Percentiles rank a stretch among this genome's conserved stretches.
Conservation (phyloP, 1,140 invertebrate genomes). For the Linepithema humile region DNA sequence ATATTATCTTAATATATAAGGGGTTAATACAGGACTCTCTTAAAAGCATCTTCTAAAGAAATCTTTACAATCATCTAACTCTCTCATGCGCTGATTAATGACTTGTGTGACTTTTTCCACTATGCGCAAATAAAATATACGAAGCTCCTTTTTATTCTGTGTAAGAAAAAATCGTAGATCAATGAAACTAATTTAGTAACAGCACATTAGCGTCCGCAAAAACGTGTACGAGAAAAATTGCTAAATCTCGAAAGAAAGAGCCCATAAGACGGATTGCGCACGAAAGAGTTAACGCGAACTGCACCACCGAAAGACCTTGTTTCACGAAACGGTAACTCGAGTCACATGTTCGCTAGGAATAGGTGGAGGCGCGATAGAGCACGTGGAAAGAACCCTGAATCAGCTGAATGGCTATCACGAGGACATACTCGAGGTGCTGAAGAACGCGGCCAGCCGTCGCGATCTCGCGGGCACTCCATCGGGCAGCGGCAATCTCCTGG, state of each 20-base stretch:
- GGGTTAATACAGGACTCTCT: constrained; percentile 32
- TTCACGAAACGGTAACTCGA: constrained; percentile 29
- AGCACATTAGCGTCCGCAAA: neutral
- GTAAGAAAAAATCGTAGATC: neutral
- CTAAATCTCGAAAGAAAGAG: neutral
- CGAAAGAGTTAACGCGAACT: constrained; percentile 24
- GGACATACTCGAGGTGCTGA: constrained; percentile 94
- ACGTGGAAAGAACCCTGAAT: constrained; percentile 93
- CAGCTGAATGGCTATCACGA: constrained; percentile 96
- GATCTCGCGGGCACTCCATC: constrained; percentile 86
- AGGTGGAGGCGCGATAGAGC: constrained; percentile 87
- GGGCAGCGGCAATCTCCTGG: constrained; percentile 86
- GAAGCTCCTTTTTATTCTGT: neutral
- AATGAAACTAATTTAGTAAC: neutral
- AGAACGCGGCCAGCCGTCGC: constrained; percentile 91
- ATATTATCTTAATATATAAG: constrained; percentile 37
- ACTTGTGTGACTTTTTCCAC: neutral
- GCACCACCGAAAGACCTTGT: neutral
- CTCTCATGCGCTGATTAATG: constrained; percentile 36
- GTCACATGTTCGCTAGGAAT: constrained; percentile 75
- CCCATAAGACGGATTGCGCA: neutral
- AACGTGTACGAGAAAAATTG: neutral
- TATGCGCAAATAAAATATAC: neutral
- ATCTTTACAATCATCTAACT: constrained; percentile 14
- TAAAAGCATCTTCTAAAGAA: neutral